Evolutionary conservation across 2,113 vertebrate genomes (phyloP), one percentile per base, ranked within the genome.

Genomic region (Clarias magur): DNA sequence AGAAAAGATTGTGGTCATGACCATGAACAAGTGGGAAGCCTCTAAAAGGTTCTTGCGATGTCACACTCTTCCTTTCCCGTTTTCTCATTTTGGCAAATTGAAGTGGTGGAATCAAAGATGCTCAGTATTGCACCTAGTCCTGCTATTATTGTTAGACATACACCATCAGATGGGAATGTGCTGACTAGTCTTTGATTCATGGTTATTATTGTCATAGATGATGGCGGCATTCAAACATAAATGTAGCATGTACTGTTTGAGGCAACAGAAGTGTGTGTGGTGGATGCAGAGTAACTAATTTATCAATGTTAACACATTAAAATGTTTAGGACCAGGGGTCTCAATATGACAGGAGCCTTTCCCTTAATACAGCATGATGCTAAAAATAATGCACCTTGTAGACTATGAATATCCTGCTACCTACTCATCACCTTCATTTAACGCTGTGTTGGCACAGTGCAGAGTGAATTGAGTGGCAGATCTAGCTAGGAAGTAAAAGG

Each of bases 401-500:
- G 9, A 17, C 78, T 80, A 80, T 80, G 56, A 80, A 80, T 80
- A 80, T 80, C 57, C 30, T 60, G 25, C 56, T 80, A 57, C 19
- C 30, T 80, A 59, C 78, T 57, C 53, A 79, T 16, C 78, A 80
- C 54, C 54, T 59, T 80, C 27, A 57, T 80, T 17, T 80, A n/a
- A 80, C 54, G 8, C 54, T 80, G 75, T 54, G 23, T 78, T 27
- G 75, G 54, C 7, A 59, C 54, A 80, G 54, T 54, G 5, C 13
- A 76, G 75, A n/a, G 12, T 80, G 54, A 30, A 7, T 16, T 30
- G 16, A 80, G 76, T n/a, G 27, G 27, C 7, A 17, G 19, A 59
- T 60, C 57, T 57, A 59, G 27, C 17, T 59, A 30, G 54, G n/a
- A 57, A 30, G 16, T 59, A 60, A 80, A 60, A 80, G 17, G 19